Evolutionary conservation across 35 echinoderm and acorn worm genomes (phyloP), one percentile per base, ranked within the genome.

Genomic region (Acanthaster planci): DNA sequence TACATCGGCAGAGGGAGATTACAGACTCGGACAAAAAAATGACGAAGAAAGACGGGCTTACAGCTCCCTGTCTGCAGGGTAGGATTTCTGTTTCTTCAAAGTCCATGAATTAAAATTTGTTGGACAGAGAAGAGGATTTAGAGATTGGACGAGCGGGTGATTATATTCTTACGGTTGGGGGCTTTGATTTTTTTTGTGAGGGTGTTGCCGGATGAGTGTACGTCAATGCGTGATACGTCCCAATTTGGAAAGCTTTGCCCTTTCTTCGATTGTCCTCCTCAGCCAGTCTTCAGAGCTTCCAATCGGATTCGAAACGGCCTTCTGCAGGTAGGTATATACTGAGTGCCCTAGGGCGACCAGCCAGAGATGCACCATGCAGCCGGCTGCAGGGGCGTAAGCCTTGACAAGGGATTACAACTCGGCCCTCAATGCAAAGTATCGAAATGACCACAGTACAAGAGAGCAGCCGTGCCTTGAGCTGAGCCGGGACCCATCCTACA

Each of bases 401-500:
- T 72, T 72, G 64, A 72, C 64, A 31, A 72, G 7, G 64, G 64
- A 72, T 72, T 72, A 72, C 64, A 72, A 27, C 19, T 30, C 30
- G 1, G 29, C 1, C n/a, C 64, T 27, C 64, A 72, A 72, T 72
- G 64, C 14, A 26, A 72, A 72, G 19, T 72, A 72, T 72, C 64
- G 15, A 72, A 72, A 72, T 72, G 64, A 72, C 64, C 64, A 72
- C 22, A 72, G 64, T 72, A 72, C 64, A 26, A 72, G 64, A 72
- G 64, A 72, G 30, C 14, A 34, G 64, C 26, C 14, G 2, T 26
- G 64, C 34, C 64, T 72, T 72, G 19, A 59, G 56, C 27, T 72
- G 22, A 72, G 42, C 42, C 42, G 42, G 64, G 34, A n/a, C n/a
- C 34, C 64, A 26, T 72, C 64, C 64, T 27, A 72, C 64, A 72